Evolutionary conservation across 2,888 invertebrate species (phyloP).

Genomic region (Eupithecia insigniata): DNA sequence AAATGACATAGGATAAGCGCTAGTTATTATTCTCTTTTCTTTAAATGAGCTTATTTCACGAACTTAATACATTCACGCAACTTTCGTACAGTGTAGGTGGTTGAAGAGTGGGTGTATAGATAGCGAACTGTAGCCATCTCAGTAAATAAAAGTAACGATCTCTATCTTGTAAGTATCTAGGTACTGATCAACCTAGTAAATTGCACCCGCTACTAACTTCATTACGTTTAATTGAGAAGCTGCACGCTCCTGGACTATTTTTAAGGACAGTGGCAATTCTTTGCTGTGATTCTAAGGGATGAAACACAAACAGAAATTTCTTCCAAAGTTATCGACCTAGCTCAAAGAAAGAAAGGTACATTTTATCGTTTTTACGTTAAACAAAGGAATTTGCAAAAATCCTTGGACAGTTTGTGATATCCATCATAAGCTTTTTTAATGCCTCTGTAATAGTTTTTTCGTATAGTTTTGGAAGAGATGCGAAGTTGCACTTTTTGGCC

Average conservation of each 20-base stretch:
- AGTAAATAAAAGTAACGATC: constrained; percentile 32
- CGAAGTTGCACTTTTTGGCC: no score
- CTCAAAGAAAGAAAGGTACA: no score
- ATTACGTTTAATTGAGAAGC: background rate
- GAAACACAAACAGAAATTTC: no score
- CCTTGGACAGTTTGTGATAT: no score
- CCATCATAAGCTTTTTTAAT: no score
- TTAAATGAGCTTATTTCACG: constrained; percentile 1
- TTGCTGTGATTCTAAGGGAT: background rate
- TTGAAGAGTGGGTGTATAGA: constrained; percentile 29
- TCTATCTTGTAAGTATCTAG: background rate
- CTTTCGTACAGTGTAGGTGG: constrained; percentile 22
- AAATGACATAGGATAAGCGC: background rate
- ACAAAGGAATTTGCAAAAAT: no score
- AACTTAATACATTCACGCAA: constrained; percentile 16
- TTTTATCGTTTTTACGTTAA: no score
- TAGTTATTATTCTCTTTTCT: background rate
- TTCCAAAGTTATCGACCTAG: no score
- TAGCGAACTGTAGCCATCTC: constrained; percentile 23
- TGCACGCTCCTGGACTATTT: background rate
- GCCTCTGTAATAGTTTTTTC: no score
- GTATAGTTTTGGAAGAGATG: no score
- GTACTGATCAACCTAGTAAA: constrained; percentile 8
- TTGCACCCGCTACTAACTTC: background rate
- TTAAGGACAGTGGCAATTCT: background rate